Evolutionary conservation across 2,888 invertebrate genomes (phyloP).

Genomic region (Augiades crinisus): DNA sequence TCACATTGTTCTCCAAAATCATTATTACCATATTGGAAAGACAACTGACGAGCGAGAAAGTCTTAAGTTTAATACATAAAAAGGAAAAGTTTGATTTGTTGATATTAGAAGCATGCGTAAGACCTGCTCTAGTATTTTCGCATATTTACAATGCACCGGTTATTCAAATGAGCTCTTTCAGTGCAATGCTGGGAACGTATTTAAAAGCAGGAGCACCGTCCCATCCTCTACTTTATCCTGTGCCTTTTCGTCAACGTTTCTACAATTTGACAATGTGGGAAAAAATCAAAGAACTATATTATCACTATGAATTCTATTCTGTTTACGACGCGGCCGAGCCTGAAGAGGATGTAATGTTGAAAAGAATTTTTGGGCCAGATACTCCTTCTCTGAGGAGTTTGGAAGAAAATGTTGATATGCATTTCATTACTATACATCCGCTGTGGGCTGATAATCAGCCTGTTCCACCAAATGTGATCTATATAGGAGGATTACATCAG

Average conservation of each 20-base stretch:
- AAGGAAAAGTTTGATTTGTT: constrained; percentile 34
- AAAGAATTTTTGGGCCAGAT: constrained; percentile 24
- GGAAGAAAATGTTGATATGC: constrained; percentile 44
- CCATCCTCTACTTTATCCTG: constrained; percentile 33
- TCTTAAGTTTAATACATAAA: constrained; percentile 33
- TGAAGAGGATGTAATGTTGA: constrained; percentile 27
- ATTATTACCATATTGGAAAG: constrained; percentile 24
- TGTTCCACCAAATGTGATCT: constrained; percentile 54
- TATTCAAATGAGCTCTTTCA: constrained; percentile 32
- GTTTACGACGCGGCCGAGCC: constrained; percentile 7
- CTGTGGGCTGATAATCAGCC: constrained; percentile 53
- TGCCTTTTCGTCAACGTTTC: constrained; percentile 23
- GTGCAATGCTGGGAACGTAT: constrained; percentile 24
- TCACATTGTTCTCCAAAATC: not conserved
- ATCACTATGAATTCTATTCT: constrained; percentile 15
- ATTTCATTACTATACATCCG: constrained; percentile 58
- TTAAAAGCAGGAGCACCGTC: constrained; percentile 29
- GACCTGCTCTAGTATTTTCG: constrained; percentile 28
- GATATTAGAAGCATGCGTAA: constrained; percentile 28
- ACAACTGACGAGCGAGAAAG: too few species aligned
- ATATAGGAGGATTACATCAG: constrained; percentile 61
- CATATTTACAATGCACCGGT: constrained; percentile 34
- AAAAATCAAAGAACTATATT: constrained; percentile 29
- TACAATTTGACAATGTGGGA: constrained; percentile 35
- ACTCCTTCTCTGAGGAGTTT: constrained; percentile 37